phyloP scores from a whole-genome alignment of 2,888 invertebrate species.

The Exephanes ischioxanthus region DNA sequence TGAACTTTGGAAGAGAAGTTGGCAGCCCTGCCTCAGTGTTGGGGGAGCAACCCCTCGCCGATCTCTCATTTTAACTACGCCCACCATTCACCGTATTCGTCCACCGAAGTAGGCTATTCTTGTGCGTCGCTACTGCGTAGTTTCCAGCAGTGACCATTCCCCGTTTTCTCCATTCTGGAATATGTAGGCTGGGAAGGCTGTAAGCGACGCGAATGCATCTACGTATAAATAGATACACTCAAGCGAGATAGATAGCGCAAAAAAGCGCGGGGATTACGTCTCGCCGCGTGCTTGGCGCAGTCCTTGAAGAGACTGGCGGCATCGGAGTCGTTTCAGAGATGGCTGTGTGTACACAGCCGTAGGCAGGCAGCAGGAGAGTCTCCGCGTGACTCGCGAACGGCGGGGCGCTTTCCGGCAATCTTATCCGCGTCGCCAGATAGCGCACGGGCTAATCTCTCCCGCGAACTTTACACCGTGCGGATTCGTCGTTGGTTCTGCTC shows the following conservation, averaged over 20 bases:
- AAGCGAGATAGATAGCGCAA: background rate
- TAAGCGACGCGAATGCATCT: background rate
- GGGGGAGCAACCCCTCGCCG: constrained; percentile 6
- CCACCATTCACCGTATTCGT: background rate
- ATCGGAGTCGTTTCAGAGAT: constrained; percentile 41
- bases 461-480: constrained; percentile 77
- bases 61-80: constrained; percentile 1
- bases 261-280: constrained; percentile 56
- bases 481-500: constrained; percentile 24
- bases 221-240: background rate
- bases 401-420: constrained; percentile 68
- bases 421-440: constrained; percentile 79
- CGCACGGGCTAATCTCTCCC: constrained; percentile 76
- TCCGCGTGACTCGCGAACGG: constrained; percentile 19
- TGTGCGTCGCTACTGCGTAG: background rate
- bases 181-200: background rate
- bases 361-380: background rate
- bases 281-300: constrained; percentile 58
- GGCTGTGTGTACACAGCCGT: background rate
- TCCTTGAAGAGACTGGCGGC: constrained; percentile 68
- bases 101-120: background rate
- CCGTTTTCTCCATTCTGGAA: background rate
- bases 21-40: background rate
- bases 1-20: background rate
- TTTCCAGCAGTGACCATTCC: background rate